Evolutionary conservation across 2,888 invertebrate genomes (phyloP).

Genomic region (Platypus cylindrus): DNA sequence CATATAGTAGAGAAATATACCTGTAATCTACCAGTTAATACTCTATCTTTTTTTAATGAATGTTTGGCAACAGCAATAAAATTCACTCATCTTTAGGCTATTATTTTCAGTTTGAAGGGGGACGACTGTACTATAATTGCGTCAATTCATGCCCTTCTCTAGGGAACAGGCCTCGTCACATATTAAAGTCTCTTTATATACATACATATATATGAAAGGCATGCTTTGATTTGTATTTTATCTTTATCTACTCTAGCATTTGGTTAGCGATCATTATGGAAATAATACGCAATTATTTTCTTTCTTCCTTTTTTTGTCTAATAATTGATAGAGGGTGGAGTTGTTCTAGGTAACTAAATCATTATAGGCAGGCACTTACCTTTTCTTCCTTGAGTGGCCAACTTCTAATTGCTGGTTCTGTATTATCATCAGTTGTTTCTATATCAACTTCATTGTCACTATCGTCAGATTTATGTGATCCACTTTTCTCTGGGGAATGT

Average conservation of each 20-base stretch:
- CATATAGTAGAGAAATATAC: no score
- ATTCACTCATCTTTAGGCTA: slow-evolving; percentile 20
- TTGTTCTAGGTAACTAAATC: not conserved
- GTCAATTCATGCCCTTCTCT: slow-evolving; percentile 21
- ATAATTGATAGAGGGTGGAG: not conserved
- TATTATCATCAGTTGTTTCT: slow-evolving; percentile 72
- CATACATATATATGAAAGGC: slow-evolving; percentile 18
- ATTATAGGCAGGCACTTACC: slow-evolving; percentile 31
- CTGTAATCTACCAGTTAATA: slow-evolving; percentile 13
- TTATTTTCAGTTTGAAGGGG: slow-evolving; percentile 20
- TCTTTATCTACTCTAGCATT: slow-evolving; percentile 9
- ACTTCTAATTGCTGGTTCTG: slow-evolving; percentile 24
- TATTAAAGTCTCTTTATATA: slow-evolving; percentile 19
- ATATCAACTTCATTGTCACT: slow-evolving; percentile 79
- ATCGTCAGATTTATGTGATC: slow-evolving; percentile 39
- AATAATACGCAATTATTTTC: slow-evolving; percentile 6
- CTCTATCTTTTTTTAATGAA: slow-evolving; percentile 15
- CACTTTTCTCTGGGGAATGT: slow-evolving; percentile 27
- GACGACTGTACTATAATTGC: slow-evolving; percentile 20
- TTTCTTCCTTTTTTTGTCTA: slow-evolving; percentile 2
- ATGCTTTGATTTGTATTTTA: slow-evolving; percentile 13
- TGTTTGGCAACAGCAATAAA: slow-evolving; percentile 18
- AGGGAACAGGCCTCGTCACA: slow-evolving; percentile 20
- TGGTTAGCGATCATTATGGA: slow-evolving; percentile 5
- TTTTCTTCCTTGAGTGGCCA: slow-evolving; percentile 42